Evolutionary conservation across 30 jellyfish, hydroid and myxozoan species (phyloP).

Genomic region (Morbakka virulenta): DNA sequence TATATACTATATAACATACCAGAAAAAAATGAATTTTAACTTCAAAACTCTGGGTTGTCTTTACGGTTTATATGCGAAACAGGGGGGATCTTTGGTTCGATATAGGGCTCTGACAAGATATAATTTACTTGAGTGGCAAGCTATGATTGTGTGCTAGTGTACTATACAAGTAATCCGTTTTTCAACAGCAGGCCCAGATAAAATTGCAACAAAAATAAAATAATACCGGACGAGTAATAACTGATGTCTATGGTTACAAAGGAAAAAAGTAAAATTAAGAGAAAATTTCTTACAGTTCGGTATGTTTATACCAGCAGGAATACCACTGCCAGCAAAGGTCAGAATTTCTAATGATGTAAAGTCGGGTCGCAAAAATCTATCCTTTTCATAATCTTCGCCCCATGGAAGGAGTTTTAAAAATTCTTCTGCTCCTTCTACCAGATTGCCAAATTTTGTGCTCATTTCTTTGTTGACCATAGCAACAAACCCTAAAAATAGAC

Average conservation of each 20-base stretch:
- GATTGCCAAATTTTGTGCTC: constrained; percentile 86
- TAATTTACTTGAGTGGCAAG: too few relatives aligned
- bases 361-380: constrained; percentile 84
- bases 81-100: too few relatives aligned
- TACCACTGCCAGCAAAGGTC: constrained; percentile 99
- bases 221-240: too few relatives aligned
- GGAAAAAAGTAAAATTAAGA: too few relatives aligned
- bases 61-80: too few relatives aligned
- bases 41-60: too few relatives aligned
- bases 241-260: too few relatives aligned
- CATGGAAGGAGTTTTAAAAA: constrained; percentile 79
- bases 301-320: constrained; percentile 98
- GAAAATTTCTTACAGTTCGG: constrained; percentile 99
- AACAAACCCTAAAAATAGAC: constrained; percentile 91
- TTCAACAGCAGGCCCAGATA: too few relatives aligned
- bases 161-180: too few relatives aligned
- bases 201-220: too few relatives aligned
- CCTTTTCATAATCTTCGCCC: constrained; percentile 89
- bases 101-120: too few relatives aligned
- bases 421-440: constrained; percentile 85
- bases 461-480: constrained; percentile 95
- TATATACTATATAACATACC: not conserved
- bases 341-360: constrained; percentile 93
- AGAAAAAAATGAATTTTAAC: not conserved
- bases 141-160: too few relatives aligned